Evolutionary conservation across 2,797 vertebrate genomes (phyloP).

Genomic region (Sphenodon punctatus): DNA sequence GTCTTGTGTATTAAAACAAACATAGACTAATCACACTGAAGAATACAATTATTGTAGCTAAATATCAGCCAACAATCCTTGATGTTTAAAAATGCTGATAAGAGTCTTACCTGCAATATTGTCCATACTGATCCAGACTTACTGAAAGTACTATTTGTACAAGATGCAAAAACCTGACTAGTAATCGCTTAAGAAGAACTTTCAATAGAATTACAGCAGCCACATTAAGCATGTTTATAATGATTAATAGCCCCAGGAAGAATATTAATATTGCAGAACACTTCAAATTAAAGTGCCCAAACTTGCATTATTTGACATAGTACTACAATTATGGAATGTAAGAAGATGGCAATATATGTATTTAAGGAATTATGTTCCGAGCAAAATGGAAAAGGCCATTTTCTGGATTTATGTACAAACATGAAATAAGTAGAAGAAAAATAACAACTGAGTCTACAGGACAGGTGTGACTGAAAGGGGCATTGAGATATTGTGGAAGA

Average conservation of each 20-base stretch:
- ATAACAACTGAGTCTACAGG: too few species aligned
- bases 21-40: not conserved
- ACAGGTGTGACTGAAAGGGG: too few species aligned
- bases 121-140: not conserved
- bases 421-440: too few species aligned
- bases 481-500: too few species aligned
- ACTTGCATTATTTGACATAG: not conserved
- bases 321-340: not conserved
- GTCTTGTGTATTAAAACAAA: not conserved
- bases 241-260: not conserved
- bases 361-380: not conserved
- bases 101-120: not conserved
- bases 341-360: not conserved
- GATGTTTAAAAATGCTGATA: not conserved
- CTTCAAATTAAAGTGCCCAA: conserved; percentile 5
- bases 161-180: not conserved
- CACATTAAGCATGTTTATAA: not conserved
- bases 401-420: too few species aligned
- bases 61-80: not conserved
- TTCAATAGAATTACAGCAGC: not conserved
- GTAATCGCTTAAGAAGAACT: not conserved
- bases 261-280: conserved; percentile 6
- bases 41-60: not conserved
- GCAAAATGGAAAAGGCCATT: not conserved
- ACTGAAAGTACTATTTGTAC: not conserved